Percentiles rank a stretch among this genome's conserved stretches.
Evolutionary conservation across 2,113 vertebrate species (phyloP).

Genomic region (Chloropsis cyanopogon): DNA sequence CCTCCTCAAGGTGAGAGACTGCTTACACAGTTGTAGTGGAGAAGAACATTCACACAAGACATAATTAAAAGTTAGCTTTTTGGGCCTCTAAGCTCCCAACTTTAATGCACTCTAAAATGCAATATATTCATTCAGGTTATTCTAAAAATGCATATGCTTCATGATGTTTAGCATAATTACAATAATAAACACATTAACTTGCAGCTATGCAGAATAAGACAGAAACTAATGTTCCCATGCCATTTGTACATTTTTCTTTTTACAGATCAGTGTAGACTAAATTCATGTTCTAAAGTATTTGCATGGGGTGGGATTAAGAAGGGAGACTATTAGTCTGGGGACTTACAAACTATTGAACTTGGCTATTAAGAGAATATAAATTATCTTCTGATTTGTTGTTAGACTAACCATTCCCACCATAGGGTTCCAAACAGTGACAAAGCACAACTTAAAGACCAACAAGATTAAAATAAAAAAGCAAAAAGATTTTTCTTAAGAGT

Average conservation of each 20-base stretch:
- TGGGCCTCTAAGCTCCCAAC: neutral
- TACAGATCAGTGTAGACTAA: neutral
- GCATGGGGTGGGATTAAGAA: neutral
- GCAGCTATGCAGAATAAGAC: neutral
- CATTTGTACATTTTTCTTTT: constrained; percentile 6
- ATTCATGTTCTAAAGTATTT: neutral
- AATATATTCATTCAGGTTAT: neutral
- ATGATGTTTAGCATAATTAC: neutral
- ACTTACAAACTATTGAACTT: constrained; percentile 9
- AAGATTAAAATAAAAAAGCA: neutral
- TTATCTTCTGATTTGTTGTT: neutral
- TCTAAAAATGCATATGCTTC: neutral
- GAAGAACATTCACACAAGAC: neutral
- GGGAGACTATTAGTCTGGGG: constrained; percentile 12
- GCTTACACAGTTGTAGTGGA: neutral
- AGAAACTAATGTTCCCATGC: constrained; percentile 1
- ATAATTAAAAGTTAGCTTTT: neutral
- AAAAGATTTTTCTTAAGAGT: neutral
- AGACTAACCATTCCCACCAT: neutral
- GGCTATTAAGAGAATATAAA: constrained; percentile 12
- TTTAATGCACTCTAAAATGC: neutral
- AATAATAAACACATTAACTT: neutral
- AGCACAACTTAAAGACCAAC: neutral
- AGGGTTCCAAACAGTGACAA: neutral
- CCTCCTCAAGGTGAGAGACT: neutral